A percentile compares a stretch with the other conserved stretches of the same genome.
phyloP scores from a whole-genome alignment of 2,113 vertebrate genomes.

The Otocyon megalotis region DNA sequence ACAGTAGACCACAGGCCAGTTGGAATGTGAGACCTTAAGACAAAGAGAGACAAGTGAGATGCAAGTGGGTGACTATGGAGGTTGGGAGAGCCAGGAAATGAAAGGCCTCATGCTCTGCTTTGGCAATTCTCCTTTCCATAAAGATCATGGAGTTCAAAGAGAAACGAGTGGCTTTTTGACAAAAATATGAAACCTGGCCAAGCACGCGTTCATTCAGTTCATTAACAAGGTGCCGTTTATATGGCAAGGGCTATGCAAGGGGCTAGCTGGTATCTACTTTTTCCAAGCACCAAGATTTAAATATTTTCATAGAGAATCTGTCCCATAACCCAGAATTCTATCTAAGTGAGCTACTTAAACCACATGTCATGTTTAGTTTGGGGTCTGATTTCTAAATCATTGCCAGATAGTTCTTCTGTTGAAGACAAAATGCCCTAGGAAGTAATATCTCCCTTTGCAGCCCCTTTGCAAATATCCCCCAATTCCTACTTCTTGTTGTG shows the following conservation, averaged over 20 bases:
- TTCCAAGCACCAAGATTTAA: background rate
- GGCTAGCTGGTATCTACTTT: background rate
- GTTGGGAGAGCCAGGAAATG: background rate
- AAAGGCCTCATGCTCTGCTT: background rate
- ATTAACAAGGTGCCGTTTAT: background rate
- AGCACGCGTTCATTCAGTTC: background rate
- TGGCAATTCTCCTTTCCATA: background rate
- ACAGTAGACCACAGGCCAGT: background rate
- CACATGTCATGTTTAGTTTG: background rate
- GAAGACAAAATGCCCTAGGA: background rate
- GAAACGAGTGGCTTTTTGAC: background rate
- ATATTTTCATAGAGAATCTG: background rate
- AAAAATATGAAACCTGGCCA: background rate
- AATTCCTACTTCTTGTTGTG: background rate
- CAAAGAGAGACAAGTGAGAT: background rate
- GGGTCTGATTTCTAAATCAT: slow-evolving; percentile 32
- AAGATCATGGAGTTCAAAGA: background rate
- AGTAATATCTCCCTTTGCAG: background rate
- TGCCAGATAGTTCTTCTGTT: background rate
- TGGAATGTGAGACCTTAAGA: background rate
- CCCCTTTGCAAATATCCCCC: background rate
- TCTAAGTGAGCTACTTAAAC: background rate
- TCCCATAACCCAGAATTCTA: background rate
- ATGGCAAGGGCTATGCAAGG: too few relatives aligned
- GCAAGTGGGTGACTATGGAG: background rate